Percentiles rank a stretch among this genome's conserved stretches.
Conservation (phyloP, 2,113 vertebrate species). For the Vireo altiloquus region DNA sequence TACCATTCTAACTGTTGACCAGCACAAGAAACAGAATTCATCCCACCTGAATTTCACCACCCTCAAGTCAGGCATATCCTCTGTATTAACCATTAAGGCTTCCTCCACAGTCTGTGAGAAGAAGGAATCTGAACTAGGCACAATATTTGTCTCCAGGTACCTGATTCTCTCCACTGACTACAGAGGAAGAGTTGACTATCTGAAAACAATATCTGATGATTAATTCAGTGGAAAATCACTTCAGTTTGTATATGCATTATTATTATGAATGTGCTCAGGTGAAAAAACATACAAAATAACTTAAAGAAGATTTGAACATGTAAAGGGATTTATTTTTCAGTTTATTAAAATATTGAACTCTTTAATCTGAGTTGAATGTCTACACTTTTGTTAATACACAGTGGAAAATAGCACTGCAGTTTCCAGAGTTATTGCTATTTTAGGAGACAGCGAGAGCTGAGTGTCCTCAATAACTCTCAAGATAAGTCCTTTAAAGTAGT, state of each 20-base stretch:
- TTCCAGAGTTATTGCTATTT: conserved; percentile 47
- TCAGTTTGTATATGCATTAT: background rate
- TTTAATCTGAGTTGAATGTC: background rate
- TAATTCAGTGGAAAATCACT: background rate
- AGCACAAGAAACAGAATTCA: background rate
- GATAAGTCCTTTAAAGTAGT: conserved; percentile 44
- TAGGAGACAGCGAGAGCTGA: background rate
- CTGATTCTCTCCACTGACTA: background rate
- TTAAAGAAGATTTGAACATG: background rate
- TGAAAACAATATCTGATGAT: background rate
- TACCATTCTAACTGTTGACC: background rate
- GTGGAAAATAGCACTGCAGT: background rate
- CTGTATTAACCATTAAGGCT: background rate
- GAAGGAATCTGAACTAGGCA: background rate
- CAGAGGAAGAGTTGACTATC: background rate
- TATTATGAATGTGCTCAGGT: background rate
- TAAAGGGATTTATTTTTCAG: background rate
- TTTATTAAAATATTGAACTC: background rate
- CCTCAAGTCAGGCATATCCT: background rate
- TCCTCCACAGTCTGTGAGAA: background rate
- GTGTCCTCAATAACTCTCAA: conserved; percentile 38
- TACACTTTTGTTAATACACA: background rate
- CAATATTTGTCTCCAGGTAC: background rate
- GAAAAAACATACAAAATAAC: background rate
- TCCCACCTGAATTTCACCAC: background rate